phyloP scores from a whole-genome alignment of 1,140 invertebrate species.

The Micrasema longulum region DNA sequence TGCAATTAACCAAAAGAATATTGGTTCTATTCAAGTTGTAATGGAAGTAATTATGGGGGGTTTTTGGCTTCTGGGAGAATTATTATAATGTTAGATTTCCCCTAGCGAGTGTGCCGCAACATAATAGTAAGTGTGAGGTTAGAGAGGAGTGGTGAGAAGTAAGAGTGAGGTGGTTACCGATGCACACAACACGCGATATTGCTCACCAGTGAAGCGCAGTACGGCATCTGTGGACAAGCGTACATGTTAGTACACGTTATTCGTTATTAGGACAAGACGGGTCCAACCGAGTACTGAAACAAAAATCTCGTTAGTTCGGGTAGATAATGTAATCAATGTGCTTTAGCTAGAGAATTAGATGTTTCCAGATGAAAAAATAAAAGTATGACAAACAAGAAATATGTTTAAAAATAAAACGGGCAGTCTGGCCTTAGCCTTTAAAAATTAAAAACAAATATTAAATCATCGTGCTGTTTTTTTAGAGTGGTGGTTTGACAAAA shows the following conservation, averaged over 20 bases:
- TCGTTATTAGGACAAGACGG: background rate
- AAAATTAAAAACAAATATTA: too few relatives aligned
- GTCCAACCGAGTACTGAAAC: background rate
- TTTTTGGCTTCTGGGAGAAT: too few relatives aligned
- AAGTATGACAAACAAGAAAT: too few relatives aligned
- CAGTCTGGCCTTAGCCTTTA: too few relatives aligned
- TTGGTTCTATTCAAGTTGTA: too few relatives aligned
- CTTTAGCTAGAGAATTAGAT: background rate
- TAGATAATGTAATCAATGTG: background rate
- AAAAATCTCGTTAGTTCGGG: background rate
- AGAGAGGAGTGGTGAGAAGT: slow-evolving; percentile 66
- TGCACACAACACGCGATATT: slow-evolving; percentile 92
- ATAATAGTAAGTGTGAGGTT: slow-evolving; percentile 52
- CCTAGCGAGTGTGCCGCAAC: slow-evolving; percentile 48
- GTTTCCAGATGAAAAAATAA: background rate
- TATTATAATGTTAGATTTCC: background rate
- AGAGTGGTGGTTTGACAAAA: too few relatives aligned
- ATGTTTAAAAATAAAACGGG: too few relatives aligned
- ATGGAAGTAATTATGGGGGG: too few relatives aligned
- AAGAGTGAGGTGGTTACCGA: slow-evolving; percentile 80
- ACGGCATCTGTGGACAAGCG: slow-evolving; percentile 78
- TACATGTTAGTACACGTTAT: slow-evolving; percentile 31
- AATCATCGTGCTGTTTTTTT: too few relatives aligned
- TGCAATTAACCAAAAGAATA: too few relatives aligned
- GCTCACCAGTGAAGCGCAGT: slow-evolving; percentile 91